phyloP scores from a whole-genome alignment of 2,113 vertebrate species.

The Anoura caudifer region DNA sequence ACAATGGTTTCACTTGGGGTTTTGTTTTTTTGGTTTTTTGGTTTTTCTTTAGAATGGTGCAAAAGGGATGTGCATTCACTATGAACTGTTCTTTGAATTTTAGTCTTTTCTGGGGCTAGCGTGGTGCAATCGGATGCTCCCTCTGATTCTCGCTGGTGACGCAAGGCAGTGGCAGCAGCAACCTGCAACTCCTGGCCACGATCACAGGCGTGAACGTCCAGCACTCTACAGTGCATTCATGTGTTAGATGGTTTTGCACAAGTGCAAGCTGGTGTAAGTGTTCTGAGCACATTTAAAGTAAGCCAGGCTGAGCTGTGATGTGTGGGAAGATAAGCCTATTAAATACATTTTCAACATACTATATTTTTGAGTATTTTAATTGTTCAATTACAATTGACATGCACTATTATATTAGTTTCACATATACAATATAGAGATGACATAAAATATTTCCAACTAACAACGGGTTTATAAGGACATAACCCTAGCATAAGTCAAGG shows the following conservation, averaged over 20 bases:
- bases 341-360: background rate
- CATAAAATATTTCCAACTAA: background rate
- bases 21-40: too few species aligned
- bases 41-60: background rate
- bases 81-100: background rate
- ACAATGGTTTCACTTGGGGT: background rate
- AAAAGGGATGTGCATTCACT: background rate
- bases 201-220: background rate
- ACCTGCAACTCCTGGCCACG: background rate
- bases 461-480: background rate
- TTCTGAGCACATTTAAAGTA: background rate
- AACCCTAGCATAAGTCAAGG: background rate
- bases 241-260: background rate
- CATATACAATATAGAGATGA: background rate
- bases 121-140: background rate
- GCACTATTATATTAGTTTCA: background rate
- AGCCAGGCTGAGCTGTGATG: too few species aligned
- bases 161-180: background rate
- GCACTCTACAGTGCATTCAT: background rate
- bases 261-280: background rate
- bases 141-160: background rate
- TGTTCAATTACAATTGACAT: background rate
- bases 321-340: background rate
- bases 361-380: background rate
- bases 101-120: background rate